Conservation (phyloP, 2,113 vertebrate genomes). For the Jaculus jaculus region DNA sequence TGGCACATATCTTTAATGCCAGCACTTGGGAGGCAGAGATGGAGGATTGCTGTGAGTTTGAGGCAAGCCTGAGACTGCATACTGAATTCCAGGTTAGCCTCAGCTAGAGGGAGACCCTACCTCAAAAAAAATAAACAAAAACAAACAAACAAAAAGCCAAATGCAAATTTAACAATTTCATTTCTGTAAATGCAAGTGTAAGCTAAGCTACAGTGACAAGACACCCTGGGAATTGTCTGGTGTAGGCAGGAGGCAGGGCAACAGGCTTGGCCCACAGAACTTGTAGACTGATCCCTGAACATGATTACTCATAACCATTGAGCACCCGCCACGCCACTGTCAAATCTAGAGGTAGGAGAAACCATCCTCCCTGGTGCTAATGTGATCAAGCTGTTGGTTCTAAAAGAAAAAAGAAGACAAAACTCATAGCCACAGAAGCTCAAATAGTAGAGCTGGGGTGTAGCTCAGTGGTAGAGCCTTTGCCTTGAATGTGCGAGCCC, state of each 20-base stretch:
- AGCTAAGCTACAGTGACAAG: background rate
- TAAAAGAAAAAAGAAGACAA: background rate
- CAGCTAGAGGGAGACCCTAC: no score
- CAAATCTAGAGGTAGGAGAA: background rate
- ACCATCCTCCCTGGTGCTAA: background rate
- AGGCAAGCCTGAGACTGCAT: no score
- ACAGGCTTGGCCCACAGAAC: no score
- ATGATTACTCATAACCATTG: background rate
- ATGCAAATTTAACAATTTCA: background rate
- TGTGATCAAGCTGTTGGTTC: background rate
- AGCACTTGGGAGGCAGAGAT: no score
- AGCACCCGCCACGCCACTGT: background rate
- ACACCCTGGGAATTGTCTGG: no score
- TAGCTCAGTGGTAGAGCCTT: no score
- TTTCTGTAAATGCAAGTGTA: background rate
- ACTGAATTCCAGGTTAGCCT: no score
- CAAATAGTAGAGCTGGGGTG: background rate
- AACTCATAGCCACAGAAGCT: background rate
- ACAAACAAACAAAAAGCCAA: background rate
- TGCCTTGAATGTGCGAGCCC: no score
- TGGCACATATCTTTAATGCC: no score
- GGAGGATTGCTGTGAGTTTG: no score
- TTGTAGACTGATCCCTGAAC: background rate
- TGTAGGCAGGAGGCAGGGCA: no score
- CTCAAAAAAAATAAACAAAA: no score